These are phyloP conservation scores for Mnemiopsis leidyi DNA, from an alignment of 37 sponge, comb jelly and placozoan species.

Conservation along the genomic window DNA sequence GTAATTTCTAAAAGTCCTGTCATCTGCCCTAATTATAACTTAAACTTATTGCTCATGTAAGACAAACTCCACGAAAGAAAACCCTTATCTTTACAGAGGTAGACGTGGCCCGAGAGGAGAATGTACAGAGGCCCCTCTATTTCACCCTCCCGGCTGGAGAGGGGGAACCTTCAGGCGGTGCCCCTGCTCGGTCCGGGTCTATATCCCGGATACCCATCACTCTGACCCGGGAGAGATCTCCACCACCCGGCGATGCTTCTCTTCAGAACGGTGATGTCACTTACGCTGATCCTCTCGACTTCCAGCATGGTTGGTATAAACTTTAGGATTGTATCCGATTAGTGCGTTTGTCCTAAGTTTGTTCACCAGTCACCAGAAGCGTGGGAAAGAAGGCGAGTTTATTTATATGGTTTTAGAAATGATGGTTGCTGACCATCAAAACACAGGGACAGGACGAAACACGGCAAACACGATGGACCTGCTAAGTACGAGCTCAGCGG, in stretches of 20 bases:
- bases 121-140: conserved; percentile 26
- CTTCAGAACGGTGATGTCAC: neutral
- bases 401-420: no score
- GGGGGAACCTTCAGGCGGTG: neutral
- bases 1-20: no score
- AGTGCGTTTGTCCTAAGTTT: no score
- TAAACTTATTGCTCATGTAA: no score
- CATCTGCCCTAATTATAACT: no score
- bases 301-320: neutral
- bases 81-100: neutral
- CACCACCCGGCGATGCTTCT: neutral
- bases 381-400: no score
- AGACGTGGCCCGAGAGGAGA: neutral
- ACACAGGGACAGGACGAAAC: neutral
- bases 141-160: neutral
- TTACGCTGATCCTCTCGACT: conserved; percentile 14
- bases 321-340: no score
- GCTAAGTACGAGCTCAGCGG: neutral
- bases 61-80: no score
- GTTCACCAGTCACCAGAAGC: no score
- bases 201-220: conserved; percentile 1
- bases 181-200: neutral
- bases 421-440: no score
- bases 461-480: neutral
- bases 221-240: neutral